Conservation (phyloP, 2,888 invertebrate genomes). For the Acanthococcus lagerstroemiae region DNA sequence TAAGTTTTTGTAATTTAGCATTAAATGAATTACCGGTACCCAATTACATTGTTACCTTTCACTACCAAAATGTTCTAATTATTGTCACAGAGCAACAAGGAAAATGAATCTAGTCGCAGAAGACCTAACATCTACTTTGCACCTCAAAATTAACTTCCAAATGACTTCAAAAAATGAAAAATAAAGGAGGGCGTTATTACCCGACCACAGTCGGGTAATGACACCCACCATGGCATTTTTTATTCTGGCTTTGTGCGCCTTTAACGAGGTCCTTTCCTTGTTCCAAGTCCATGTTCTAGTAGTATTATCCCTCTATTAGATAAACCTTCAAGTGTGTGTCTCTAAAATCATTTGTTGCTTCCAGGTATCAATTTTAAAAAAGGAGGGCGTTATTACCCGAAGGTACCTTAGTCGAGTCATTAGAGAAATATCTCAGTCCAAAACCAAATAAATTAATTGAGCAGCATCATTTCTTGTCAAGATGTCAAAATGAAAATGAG, state of each 20-base stretch:
- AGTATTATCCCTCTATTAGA: background rate
- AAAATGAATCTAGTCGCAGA: background rate
- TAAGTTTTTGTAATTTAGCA: background rate
- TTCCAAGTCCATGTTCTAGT: background rate
- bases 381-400: background rate
- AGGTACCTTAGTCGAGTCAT: background rate
- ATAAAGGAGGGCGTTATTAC: background rate
- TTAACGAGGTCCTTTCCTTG: background rate
- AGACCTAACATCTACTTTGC: background rate
- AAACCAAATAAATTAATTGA: too few species aligned
- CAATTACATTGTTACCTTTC: too few species aligned
- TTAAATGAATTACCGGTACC: too few species aligned
- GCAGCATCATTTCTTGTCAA: too few species aligned
- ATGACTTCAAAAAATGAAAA: background rate
- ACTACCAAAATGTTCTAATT: background rate
- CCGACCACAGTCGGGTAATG: background rate
- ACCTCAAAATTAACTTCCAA: background rate
- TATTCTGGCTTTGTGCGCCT: background rate
- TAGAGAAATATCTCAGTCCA: background rate
- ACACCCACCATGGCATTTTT: background rate
- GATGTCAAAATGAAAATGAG: too few species aligned
- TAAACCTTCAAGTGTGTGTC: background rate
- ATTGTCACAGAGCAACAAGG: background rate
- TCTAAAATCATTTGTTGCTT: background rate
- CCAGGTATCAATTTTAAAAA: background rate